Base-by-base conservation (phyloP, 2,113 vertebrate species). In the Phrynocephalus versicolor region DNA sequence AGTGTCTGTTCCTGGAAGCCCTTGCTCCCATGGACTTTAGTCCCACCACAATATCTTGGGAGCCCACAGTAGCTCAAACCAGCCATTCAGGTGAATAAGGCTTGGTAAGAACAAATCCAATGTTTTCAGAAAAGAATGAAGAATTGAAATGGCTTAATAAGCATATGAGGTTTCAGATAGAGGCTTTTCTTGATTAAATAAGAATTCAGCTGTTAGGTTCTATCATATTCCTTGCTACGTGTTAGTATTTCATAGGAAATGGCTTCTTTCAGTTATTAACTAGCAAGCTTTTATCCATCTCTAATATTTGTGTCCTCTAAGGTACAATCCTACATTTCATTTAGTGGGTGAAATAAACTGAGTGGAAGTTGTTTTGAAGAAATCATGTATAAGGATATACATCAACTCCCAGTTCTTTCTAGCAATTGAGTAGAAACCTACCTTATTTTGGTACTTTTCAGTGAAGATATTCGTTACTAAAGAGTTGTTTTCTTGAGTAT, bases 121-220 rank as follows among this genome's bases (percentile, higher is more conserved):
- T 1, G 16, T 6, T 23, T 72, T 69, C 69, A 16, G n/a, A 79
- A 51, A 37, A 73, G 55, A 80, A 15, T 35, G 6, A 9, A 58
- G 18, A 3, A 27, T 35, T 76, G 58, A 37, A 58, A 14, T 35
- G 16, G 18, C 69, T 37, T 37, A 45, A 30, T 7, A 51, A 75
- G 45, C 67, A 62, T 16, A 18, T 19, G 15, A 37, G 16, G 4
- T 13, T 35, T 78, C 9, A 19, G 25, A 64, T 21, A 25, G 23
- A 6, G 19, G 18, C 39, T 30, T 51, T 69, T 87, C n/a, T 33
- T 91, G 81, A 92, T 93, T 94, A 88, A 76, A 86, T 82, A 93
- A 92, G 88, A 95, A 84, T 64, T n/a, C 3, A 81, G 58, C 87
- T 81, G 62, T 18, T 84, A 91, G 92, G 84, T 94, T 96, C 92